A percentile compares a stretch with the other conserved stretches of the same genome.
Conservation (phyloP, 1,140 invertebrate genomes). For the Ruditapes philippinarum region DNA sequence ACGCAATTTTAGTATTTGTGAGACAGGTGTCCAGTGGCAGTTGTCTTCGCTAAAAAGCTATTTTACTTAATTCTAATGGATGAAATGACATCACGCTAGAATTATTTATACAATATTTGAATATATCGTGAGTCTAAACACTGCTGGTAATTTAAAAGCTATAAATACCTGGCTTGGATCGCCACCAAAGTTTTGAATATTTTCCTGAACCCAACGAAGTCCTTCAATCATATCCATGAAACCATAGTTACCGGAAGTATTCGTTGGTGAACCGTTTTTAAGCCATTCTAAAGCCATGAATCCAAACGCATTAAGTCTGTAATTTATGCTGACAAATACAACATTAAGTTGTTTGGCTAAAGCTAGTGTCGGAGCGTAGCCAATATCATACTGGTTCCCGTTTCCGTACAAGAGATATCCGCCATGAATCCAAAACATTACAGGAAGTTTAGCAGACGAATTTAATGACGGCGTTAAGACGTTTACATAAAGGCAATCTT, state of each 20-base stretch:
- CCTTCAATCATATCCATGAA: constrained; percentile 69
- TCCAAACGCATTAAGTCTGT: constrained; percentile 94
- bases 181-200: constrained; percentile 71
- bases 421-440: constrained; percentile 95
- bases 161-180: constrained; percentile 62
- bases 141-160: too few relatives aligned
- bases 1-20: too few relatives aligned
- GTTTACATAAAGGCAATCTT: constrained; percentile 82
- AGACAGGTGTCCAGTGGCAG: too few relatives aligned
- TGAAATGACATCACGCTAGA: too few relatives aligned
- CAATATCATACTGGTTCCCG: constrained; percentile 22
- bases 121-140: too few relatives aligned
- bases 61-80: too few relatives aligned
- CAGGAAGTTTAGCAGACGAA: constrained; percentile 86
- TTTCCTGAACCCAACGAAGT: constrained; percentile 69
- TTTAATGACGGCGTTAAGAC: constrained; percentile 78
- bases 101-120: too few relatives aligned
- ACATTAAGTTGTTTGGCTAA: constrained; percentile 91
- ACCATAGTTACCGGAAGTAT: constrained; percentile 80
- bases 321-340: constrained; percentile 94
- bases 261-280: constrained; percentile 92
- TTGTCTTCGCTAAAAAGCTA: too few relatives aligned
- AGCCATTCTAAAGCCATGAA: constrained; percentile 89
- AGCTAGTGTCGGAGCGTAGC: constrained; percentile 57
- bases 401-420: constrained; percentile 92